Evolutionary conservation across 2,113 vertebrate genomes (phyloP).

Genomic region (Emydura subglobosa): DNA sequence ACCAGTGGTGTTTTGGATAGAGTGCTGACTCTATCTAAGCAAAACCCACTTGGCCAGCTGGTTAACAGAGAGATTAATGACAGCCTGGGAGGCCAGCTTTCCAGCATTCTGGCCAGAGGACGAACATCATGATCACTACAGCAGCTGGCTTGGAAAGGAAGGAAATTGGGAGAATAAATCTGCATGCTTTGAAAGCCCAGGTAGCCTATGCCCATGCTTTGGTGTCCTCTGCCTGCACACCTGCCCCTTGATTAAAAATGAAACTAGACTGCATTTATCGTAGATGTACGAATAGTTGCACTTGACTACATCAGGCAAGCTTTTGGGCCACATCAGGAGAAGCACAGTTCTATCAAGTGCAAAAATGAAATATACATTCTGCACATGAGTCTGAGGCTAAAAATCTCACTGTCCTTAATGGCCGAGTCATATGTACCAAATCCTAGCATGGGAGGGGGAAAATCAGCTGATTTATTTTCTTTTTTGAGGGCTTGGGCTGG

Average conservation of each 20-base stretch:
- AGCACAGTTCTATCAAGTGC: background rate
- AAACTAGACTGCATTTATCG: constrained; percentile 58
- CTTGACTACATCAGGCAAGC: constrained; percentile 43
- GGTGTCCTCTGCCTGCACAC: constrained; percentile 52
- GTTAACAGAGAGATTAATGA: constrained; percentile 48
- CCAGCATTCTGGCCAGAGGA: constrained; percentile 53
- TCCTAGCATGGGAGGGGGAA: background rate
- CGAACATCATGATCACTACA: constrained; percentile 54
- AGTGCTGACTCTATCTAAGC: constrained; percentile 4
- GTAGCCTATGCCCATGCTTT: constrained; percentile 50
- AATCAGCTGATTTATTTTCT: background rate
- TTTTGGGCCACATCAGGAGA: constrained; percentile 36
- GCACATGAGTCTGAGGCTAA: background rate
- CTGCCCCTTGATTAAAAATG: constrained; percentile 61
- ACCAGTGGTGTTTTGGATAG: background rate
- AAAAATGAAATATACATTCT: background rate
- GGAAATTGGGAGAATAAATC: constrained; percentile 50
- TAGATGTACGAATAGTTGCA: constrained; percentile 53
- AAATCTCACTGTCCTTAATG: background rate
- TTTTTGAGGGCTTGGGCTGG: background rate
- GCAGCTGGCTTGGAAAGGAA: constrained; percentile 54
- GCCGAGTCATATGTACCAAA: background rate
- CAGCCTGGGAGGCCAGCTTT: constrained; percentile 62
- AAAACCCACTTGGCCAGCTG: constrained; percentile 50
- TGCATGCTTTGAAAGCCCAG: constrained; percentile 41